Conservation (phyloP, 2,888 invertebrate species). For the Protodeltote pygarga region DNA sequence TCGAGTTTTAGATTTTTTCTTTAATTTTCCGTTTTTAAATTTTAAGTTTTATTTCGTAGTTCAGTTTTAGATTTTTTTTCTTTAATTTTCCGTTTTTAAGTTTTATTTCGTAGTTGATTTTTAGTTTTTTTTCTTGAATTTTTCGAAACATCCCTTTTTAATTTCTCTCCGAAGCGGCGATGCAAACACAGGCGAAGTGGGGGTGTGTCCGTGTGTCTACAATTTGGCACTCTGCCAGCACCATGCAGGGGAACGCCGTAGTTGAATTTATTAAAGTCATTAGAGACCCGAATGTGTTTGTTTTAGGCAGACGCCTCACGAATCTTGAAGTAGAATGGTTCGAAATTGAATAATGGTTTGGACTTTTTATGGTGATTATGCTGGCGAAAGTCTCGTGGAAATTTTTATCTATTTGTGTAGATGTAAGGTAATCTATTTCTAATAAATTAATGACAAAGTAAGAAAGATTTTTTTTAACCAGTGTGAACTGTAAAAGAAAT, state of each 20-base stretch:
- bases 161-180: slow-evolving; percentile 9
- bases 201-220: slow-evolving; percentile 16
- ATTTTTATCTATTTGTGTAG: too few relatives aligned
- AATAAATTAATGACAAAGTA: too few relatives aligned
- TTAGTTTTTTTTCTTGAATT: neutral
- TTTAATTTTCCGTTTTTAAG: too few relatives aligned
- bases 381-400: neutral
- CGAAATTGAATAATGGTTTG: neutral
- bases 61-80: too few relatives aligned
- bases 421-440: too few relatives aligned
- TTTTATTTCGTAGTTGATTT: neutral
- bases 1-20: too few relatives aligned
- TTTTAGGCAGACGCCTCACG: slow-evolving; percentile 13
- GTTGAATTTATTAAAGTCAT: slow-evolving; percentile 38
- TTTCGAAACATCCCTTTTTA: neutral
- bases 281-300: slow-evolving; percentile 27
- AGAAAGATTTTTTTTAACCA: too few relatives aligned
- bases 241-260: slow-evolving; percentile 30
- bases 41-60: too few relatives aligned
- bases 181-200: slow-evolving; percentile 29
- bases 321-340: neutral
- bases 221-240: slow-evolving; percentile 40
- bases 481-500: too few relatives aligned
- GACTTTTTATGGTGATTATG: neutral
- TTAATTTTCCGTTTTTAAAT: too few relatives aligned